Evolutionary conservation across 2,113 vertebrate genomes (phyloP).

Genomic region (Monopterus albus): DNA sequence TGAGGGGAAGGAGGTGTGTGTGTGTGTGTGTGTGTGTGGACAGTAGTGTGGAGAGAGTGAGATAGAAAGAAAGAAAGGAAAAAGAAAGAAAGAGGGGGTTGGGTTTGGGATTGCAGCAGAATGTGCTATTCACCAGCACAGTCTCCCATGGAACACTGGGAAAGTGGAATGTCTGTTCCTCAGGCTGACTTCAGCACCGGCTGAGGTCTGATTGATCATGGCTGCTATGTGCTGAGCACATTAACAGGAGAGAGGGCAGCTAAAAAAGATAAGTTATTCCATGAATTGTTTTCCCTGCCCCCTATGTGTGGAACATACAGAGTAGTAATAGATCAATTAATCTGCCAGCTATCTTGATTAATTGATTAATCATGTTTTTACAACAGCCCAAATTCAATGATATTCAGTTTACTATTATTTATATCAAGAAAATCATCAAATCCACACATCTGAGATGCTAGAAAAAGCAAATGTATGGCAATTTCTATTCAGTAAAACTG

Average conservation of each 20-base stretch:
- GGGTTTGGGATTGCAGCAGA: slow-evolving; percentile 68
- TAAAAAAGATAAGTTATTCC: slow-evolving; percentile 18
- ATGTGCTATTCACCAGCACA: slow-evolving; percentile 78
- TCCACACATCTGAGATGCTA: no score
- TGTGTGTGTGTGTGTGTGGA: slow-evolving; percentile 52
- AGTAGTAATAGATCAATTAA: no score
- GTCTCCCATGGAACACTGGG: slow-evolving; percentile 83
- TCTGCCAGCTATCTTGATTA: no score
- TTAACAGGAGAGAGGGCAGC: slow-evolving; percentile 31
- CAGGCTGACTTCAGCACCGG: slow-evolving; percentile 79
- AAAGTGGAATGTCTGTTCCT: slow-evolving; percentile 82
- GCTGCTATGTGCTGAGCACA: slow-evolving; percentile 41
- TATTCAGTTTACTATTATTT: not conserved
- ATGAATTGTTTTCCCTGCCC: slow-evolving; percentile 25
- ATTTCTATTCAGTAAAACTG: not conserved
- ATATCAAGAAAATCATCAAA: not conserved
- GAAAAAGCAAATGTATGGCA: not conserved
- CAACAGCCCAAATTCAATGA: no score
- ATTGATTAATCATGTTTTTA: no score
- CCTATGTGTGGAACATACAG: not conserved
- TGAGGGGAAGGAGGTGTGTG: slow-evolving; percentile 34
- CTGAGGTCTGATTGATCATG: slow-evolving; percentile 79
- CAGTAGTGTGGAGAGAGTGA: slow-evolving; percentile 67
- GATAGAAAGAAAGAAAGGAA: slow-evolving; percentile 47
- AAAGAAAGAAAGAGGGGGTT: slow-evolving; percentile 51